Percentiles rank a stretch among this genome's conserved stretches.
These are phyloP conservation scores for Laticauda colubrina DNA, from an alignment of 2,113 vertebrate species.

Conservation along the genomic window DNA sequence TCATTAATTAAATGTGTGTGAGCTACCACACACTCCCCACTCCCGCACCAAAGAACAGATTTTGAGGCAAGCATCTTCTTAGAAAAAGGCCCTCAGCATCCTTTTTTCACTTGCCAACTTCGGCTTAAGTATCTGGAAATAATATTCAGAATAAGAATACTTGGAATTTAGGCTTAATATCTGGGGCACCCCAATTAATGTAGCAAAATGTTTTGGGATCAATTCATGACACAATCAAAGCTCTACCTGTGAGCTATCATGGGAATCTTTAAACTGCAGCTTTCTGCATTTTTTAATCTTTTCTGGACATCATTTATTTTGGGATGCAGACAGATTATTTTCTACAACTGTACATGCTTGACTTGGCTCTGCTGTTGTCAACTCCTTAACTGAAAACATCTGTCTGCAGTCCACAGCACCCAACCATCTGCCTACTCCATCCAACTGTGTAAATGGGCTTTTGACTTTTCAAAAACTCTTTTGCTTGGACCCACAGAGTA, in stretches of 20 bases:
- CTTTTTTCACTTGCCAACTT: neutral
- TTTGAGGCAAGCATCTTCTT: neutral
- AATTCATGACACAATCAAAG: neutral
- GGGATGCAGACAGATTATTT: neutral
- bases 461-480: neutral
- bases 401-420: neutral
- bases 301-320: neutral
- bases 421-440: neutral
- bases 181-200: neutral
- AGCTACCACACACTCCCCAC: neutral
- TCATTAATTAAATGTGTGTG: neutral
- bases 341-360: neutral
- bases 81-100: neutral
- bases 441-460: neutral
- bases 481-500: neutral
- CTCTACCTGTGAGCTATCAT: neutral
- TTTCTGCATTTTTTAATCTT: neutral
- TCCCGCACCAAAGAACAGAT: neutral
- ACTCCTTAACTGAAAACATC: neutral
- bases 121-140: neutral
- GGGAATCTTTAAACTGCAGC: neutral
- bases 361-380: neutral
- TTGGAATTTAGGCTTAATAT: neutral
- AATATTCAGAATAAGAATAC: neutral
- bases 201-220: neutral